Percentiles rank a stretch among this genome's conserved stretches.
phyloP scores from a whole-genome alignment of 1,140 invertebrate species.

The Wasmannia auropunctata region DNA sequence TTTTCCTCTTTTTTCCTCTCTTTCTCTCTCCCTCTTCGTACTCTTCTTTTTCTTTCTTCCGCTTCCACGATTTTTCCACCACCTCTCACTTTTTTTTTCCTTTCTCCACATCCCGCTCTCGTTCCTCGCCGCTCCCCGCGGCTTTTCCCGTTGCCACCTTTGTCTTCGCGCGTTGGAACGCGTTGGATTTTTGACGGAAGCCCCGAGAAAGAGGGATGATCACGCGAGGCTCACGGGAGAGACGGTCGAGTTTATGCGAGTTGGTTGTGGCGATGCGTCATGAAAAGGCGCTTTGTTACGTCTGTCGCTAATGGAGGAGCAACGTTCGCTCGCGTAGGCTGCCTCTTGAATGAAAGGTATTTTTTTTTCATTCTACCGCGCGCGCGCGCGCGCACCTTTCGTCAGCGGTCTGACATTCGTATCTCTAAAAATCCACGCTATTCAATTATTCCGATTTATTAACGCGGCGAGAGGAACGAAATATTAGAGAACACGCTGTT shows the following conservation, averaged over 20 bases:
- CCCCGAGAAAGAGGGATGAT: constrained; percentile 54
- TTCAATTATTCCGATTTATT: constrained; percentile 56
- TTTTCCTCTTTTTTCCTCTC: constrained; percentile 37
- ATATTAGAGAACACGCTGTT: not conserved
- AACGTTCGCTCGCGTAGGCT: constrained; percentile 32
- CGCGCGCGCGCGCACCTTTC: not conserved
- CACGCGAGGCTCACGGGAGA: constrained; percentile 31
- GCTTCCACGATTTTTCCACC: constrained; percentile 38
- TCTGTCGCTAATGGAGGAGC: constrained; percentile 51
- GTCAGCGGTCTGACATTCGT: constrained; percentile 13
- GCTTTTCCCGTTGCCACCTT: constrained; percentile 50
- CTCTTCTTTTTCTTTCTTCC: constrained; percentile 51
- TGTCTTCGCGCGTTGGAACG: constrained; percentile 50
- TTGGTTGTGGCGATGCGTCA: constrained; percentile 30
- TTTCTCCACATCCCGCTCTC: constrained; percentile 42
- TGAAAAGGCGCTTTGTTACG: constrained; percentile 54
- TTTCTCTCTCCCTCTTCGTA: constrained; percentile 44
- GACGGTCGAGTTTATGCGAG: constrained; percentile 46
- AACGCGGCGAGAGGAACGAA: not conserved
- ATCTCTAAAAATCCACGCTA: not conserved
- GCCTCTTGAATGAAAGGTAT: constrained; percentile 28
- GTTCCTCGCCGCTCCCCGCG: constrained; percentile 42
- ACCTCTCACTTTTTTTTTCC: not conserved
- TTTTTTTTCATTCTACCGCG: not conserved
- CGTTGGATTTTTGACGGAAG: constrained; percentile 53